Conservation (phyloP, 2,113 vertebrate genomes). For the Sinocyclocheilus anophthalmus region DNA sequence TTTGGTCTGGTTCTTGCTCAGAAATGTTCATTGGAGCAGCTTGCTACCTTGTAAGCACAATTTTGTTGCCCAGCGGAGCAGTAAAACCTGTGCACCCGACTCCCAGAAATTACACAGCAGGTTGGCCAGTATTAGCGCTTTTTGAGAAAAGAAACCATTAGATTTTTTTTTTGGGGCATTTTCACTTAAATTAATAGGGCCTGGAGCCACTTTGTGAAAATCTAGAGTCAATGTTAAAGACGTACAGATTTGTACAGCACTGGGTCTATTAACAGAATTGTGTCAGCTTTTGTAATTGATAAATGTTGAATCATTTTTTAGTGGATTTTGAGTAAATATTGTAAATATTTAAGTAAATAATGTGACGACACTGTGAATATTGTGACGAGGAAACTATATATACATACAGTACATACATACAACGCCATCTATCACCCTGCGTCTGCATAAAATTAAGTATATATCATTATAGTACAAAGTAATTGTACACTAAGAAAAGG, state of each 20-base stretch:
- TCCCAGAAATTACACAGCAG: slow-evolving; percentile 4
- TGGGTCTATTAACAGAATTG: background rate
- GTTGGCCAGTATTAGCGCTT: background rate
- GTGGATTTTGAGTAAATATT: no score
- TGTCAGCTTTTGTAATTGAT: background rate
- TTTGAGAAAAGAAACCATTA: background rate
- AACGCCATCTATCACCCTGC: background rate
- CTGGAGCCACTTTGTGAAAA: background rate
- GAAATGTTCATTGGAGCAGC: background rate
- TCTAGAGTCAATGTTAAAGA: background rate
- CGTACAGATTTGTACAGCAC: background rate
- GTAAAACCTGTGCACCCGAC: background rate
- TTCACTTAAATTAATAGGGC: background rate
- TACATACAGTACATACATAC: background rate
- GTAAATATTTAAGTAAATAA: no score
- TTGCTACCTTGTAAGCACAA: background rate
- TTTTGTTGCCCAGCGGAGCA: background rate
- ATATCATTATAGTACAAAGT: no score
- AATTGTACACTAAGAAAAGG: no score
- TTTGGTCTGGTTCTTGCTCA: background rate
- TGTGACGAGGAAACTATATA: background rate
- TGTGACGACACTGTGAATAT: no score
- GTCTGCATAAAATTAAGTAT: background rate
- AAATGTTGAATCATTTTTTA: background rate
- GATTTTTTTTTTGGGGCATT: background rate